phyloP scores from a whole-genome alignment of 2,888 invertebrate species.

The Auanema freiburgensis region DNA sequence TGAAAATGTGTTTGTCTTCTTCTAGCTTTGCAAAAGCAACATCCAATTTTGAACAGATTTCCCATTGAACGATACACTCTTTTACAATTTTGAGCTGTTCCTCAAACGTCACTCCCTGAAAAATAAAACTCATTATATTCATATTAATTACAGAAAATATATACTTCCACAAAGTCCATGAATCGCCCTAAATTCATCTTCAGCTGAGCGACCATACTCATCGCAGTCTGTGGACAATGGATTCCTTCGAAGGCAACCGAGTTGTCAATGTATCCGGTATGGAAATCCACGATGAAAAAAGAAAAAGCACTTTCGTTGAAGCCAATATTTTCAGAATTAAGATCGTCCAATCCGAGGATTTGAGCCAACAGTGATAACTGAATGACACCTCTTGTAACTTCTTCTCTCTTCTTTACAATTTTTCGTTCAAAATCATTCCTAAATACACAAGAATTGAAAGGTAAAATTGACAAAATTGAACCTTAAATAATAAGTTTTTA shows the following conservation, averaged over 20 bases:
- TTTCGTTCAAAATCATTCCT: conserved; percentile 11
- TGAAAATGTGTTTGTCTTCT: conserved; percentile 10
- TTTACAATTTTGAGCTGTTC: conserved; percentile 16
- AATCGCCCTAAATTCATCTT: conserved; percentile 13
- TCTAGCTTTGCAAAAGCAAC: conserved; percentile 10
- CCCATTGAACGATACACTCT: conserved; percentile 13
- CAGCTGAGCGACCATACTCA: conserved; percentile 10
- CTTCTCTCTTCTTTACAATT: conserved; percentile 15
- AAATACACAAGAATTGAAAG: conserved; percentile 14
- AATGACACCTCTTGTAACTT: conserved; percentile 9
- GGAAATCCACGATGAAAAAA: conserved; percentile 3
- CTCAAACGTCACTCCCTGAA: conserved; percentile 10
- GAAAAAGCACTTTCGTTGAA: conserved; percentile 1
- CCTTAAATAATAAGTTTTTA: too few species aligned
- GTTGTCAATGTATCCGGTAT: conserved; percentile 10
- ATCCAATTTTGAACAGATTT: conserved; percentile 11
- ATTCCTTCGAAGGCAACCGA: conserved; percentile 11
- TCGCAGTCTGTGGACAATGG: conserved; percentile 3
- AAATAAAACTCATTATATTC: conserved; percentile 12
- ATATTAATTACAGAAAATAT: conserved; percentile 11
- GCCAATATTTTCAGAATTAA: conserved; percentile 8
- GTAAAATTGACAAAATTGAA: conserved; percentile 6
- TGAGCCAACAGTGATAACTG: conserved; percentile 6
- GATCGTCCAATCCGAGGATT: conserved; percentile 9
- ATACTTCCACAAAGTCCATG: conserved; percentile 6